Base-by-base conservation (phyloP, 2,888 invertebrate genomes). In the Oegoconia quadripuncta region DNA sequence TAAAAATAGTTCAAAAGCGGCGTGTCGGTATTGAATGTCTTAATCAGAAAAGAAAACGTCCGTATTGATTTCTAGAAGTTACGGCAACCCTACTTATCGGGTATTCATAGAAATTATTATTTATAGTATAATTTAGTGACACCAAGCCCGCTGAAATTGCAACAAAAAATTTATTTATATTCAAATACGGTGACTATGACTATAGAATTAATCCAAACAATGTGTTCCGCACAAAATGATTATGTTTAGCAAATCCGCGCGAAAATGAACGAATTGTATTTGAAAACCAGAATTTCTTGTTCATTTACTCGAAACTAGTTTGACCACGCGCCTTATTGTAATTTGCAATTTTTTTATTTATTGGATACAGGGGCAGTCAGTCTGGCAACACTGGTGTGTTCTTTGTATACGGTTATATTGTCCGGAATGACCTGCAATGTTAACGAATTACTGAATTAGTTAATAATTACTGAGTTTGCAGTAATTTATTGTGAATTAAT, bases 361-460 rank as follows among this genome's bases (percentile, higher is more conserved):
- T 46, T 30, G 42, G 45, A 13, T 22, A 23, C 5, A 20, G 9
- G 13, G 27, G 35, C 14, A 16, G 50, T 45, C 41, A 42, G 44
- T 42, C 58, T 63, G 59, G 68, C 66, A 69, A 65, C 68, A 65
- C 65, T 64, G 61, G 56, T 44, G 55, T 35, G 49, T 40, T 54
- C 54, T 51, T 63, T 64, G 62, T 66, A 56, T 54, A 50, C 38
- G 44, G 53, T 40, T 51, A 67, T 56, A 80, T 82, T 80, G 81
- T 76, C 59, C 60, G 77, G 70, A 79, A 73, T 81, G 82, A 81
- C 81, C 80, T 68, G 58, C 57, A 52, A 49, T 73, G 78, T 79
- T 76, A 70, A 63, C 73, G 75, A 73, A 80, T 76, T 74, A 75
- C 74, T 77, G 74, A 80, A 83, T 83, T 73, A 74, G 65, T 59